Percentiles rank a stretch among this genome's conserved stretches.
phyloP scores from a whole-genome alignment of 1,140 invertebrate genomes.

The Caerostris extrusa region DNA sequence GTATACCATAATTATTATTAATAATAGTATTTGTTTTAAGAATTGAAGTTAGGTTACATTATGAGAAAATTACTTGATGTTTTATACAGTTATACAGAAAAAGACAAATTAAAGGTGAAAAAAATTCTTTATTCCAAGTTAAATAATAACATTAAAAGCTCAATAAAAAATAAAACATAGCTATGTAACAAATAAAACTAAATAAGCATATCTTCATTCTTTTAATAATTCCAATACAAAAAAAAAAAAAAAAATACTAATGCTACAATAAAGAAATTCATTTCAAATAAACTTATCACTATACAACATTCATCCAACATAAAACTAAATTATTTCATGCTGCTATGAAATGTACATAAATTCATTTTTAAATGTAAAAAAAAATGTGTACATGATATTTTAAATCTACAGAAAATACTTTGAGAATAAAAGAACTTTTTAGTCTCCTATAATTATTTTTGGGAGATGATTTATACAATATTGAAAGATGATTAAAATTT shows the following conservation, averaged over 20 bases:
- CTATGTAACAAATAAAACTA: slow-evolving; percentile 15
- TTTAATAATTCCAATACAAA: neutral
- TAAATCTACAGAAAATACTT: too few species aligned
- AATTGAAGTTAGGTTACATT: neutral
- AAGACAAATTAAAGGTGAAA: neutral
- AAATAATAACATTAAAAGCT: slow-evolving; percentile 1
- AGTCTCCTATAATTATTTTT: too few species aligned
- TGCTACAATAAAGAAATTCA: neutral
- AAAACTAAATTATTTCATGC: neutral
- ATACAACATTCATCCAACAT: neutral
- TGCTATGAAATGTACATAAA: too few species aligned
- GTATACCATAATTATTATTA: too few species aligned
- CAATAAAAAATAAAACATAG: slow-evolving; percentile 26
- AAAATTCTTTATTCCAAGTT: slow-evolving; percentile 26
- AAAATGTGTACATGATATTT: too few species aligned
- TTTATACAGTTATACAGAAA: neutral
- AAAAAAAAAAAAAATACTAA: neutral
- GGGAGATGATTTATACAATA: too few species aligned
- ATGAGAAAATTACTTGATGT: neutral
- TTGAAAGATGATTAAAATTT: too few species aligned
- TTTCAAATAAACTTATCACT: too few species aligned
- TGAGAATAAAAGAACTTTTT: too few species aligned
- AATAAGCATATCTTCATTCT: slow-evolving; percentile 8
- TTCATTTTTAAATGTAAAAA: too few species aligned
- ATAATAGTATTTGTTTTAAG: neutral